phyloP scores from a whole-genome alignment of 2,797 vertebrate genomes.

The Scomberomorus guttatus region DNA sequence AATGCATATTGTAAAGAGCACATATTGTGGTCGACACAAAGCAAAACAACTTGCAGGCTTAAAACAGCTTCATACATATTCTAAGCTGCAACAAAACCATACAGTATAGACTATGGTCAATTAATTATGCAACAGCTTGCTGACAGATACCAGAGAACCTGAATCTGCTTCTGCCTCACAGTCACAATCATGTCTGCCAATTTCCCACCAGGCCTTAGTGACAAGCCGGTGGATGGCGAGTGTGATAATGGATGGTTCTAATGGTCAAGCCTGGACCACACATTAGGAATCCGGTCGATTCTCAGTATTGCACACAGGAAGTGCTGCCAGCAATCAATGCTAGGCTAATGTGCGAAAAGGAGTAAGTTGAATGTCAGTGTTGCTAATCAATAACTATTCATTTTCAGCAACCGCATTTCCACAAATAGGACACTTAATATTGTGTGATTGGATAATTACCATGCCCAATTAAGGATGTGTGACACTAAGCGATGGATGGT shows the following conservation, averaged over 20 bases:
- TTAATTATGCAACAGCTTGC: slow-evolving; percentile 73
- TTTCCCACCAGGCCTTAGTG: slow-evolving; percentile 79
- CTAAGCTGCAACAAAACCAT: slow-evolving; percentile 35
- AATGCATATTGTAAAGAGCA: slow-evolving; percentile 22
- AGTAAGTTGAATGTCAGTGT: slow-evolving; percentile 88
- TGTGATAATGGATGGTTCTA: slow-evolving; percentile 87
- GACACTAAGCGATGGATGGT: slow-evolving; percentile 85
- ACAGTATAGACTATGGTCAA: slow-evolving; percentile 35
- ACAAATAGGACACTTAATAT: slow-evolving; percentile 91
- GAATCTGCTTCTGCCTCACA: slow-evolving; percentile 72
- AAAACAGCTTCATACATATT: slow-evolving; percentile 58
- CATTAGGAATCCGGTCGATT: slow-evolving; percentile 90
- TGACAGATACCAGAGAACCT: slow-evolving; percentile 68
- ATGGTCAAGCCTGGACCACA: slow-evolving; percentile 88
- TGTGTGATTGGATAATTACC: slow-evolving; percentile 91
- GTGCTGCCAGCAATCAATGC: slow-evolving; percentile 90
- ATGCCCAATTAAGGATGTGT: slow-evolving; percentile 92
- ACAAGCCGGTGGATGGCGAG: slow-evolving; percentile 84
- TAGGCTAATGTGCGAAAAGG: slow-evolving; percentile 90
- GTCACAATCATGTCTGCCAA: slow-evolving; percentile 75
- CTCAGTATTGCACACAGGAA: slow-evolving; percentile 87
- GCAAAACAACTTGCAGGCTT: slow-evolving; percentile 35
- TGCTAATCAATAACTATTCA: slow-evolving; percentile 94
- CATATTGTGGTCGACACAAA: slow-evolving; percentile 39
- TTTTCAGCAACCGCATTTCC: slow-evolving; percentile 91